Base-by-base conservation (phyloP, 2,113 vertebrate species). In the Forbesichthys papilliferus region DNA sequence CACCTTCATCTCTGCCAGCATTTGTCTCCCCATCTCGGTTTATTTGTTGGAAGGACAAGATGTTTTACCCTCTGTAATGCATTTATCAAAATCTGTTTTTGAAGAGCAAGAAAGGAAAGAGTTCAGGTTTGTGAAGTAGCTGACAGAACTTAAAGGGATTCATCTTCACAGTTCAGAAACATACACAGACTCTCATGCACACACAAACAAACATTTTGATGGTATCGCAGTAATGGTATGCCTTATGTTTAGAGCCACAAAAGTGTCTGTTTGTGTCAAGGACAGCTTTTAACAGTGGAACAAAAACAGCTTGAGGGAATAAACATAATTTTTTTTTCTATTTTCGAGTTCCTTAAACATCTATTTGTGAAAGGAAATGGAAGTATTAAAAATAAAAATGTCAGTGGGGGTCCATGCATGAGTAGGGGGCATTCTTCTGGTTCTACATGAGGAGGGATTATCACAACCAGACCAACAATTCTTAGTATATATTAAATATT, bases 51-150 rank as follows among this genome's bases (percentile, higher is more conserved):
- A 8, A 78, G 72, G 58, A 76, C 60, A 13, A 81, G 66, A 82
- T 84, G 63, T 56, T 80, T 48, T 10, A 51, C 67, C 55, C 61
- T 34, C 57, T 49, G 61, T 80, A 61, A 84, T 77, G 71, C 54
- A 12, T 55, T 63, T 64, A 75, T 84, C 48, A 34, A 48, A 49
- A 49, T 34, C 12, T 55, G 66, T 68, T 73, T 74, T 74, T 18
- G 58, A 76, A 51, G 48, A 59, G 16, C 56, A 64, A 48, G 54
- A 68, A 57, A 57, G 49, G 65, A 65, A 64, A 70, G 48, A 27
- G 27, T 27, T 27, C 27, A 47, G 62, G 62, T 59, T 72, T 72
- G 57, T 74, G 75, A 20, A 63, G 51, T 73, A 74, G 60, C 20
- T 65, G 36, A 12, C 11, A 54, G 61, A 46, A 60, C 70, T 61